These are phyloP conservation scores for Diarsia mendica DNA, from an alignment of 2,888 invertebrate genomes.

Conservation along the genomic window DNA sequence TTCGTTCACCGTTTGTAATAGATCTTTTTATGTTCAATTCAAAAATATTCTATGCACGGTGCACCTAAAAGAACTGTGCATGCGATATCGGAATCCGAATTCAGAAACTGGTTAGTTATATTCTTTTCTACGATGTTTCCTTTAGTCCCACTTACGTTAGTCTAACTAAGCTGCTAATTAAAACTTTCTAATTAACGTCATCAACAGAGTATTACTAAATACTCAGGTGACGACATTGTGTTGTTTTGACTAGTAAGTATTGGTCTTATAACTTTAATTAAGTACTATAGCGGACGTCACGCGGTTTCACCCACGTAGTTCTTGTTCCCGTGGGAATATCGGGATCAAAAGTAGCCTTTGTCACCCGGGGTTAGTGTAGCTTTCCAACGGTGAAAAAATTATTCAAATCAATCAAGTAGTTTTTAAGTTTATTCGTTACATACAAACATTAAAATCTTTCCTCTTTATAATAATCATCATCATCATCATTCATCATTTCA, in stretches of 20 bases:
- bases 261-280: neutral
- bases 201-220: slow-evolving; percentile 20
- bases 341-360: too few relatives aligned
- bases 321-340: too few relatives aligned
- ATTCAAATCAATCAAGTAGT: too few relatives aligned
- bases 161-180: slow-evolving; percentile 13
- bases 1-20: neutral
- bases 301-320: too few relatives aligned
- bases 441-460: too few relatives aligned
- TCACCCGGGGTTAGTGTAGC: too few relatives aligned
- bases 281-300: neutral
- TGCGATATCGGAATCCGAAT: neutral
- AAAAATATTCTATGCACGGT: neutral
- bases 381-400: too few relatives aligned
- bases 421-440: too few relatives aligned
- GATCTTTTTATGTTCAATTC: neutral
- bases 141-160: neutral
- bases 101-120: neutral
- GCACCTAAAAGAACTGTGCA: neutral
- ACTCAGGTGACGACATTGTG: slow-evolving; percentile 5
- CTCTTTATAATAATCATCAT: too few relatives aligned
- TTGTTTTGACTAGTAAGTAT: neutral
- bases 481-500: too few relatives aligned
- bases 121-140: neutral
- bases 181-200: slow-evolving; percentile 46